Conservation (phyloP, 2,113 vertebrate genomes). For the Mystacornis crossleyi region DNA sequence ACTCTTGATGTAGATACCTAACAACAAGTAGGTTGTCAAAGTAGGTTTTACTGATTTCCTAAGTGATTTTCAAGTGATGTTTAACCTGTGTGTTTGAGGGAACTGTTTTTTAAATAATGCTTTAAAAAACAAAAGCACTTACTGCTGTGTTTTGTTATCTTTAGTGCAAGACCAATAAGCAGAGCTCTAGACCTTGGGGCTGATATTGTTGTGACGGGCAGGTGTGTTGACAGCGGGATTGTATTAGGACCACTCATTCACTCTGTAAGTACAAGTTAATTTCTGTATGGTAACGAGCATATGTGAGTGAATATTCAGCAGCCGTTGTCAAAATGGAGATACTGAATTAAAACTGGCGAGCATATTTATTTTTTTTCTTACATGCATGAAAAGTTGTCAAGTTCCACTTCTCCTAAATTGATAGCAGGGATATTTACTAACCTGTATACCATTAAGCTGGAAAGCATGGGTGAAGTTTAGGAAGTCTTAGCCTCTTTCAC, state of each 20-base stretch:
- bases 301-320: neutral
- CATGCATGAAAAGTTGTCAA: neutral
- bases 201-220: conserved; percentile 83
- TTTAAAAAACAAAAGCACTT: neutral
- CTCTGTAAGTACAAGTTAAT: conserved; percentile 70
- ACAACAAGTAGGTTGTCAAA: neutral
- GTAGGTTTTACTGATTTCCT: neutral
- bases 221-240: conserved; percentile 86
- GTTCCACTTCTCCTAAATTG: neutral
- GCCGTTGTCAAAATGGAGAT: neutral
- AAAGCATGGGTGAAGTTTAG: neutral
- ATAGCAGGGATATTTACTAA: neutral
- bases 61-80: neutral
- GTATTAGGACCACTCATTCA: conserved; percentile 88
- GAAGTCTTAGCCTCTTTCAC: neutral
- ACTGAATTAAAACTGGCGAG: neutral
- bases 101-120: neutral
- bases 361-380: neutral
- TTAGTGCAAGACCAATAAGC: conserved; percentile 82
- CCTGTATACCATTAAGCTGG: neutral
- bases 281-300: neutral
- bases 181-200: conserved; percentile 86
- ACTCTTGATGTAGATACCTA: neutral
- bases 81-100: neutral
- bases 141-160: neutral